phyloP scores from a whole-genome alignment of 2,797 vertebrate species.

The Clarias fuscus region DNA sequence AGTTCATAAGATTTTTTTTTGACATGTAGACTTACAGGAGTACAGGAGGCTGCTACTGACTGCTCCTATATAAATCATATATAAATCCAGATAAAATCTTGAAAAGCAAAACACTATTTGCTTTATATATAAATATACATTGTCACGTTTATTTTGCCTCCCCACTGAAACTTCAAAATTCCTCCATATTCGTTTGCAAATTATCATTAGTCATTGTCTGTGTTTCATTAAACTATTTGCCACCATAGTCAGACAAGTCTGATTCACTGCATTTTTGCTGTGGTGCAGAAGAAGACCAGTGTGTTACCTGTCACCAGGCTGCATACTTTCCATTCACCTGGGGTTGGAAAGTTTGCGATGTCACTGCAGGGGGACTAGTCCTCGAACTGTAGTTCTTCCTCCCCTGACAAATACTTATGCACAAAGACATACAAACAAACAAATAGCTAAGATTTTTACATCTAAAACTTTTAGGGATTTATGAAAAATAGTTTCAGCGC shows the following conservation, averaged over 20 bases:
- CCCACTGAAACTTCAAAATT: slow-evolving; percentile 16
- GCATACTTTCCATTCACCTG: slow-evolving; percentile 19
- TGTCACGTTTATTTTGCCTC: slow-evolving; percentile 21
- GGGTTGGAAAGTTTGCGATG: slow-evolving; percentile 30
- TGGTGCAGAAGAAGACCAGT: slow-evolving; percentile 33
- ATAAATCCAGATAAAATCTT: background rate
- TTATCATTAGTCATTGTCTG: slow-evolving; percentile 42
- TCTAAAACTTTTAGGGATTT: background rate
- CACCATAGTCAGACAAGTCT: slow-evolving; percentile 39
- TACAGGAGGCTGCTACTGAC: background rate
- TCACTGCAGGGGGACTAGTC: background rate
- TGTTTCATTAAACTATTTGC: slow-evolving; percentile 48
- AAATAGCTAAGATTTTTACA: background rate
- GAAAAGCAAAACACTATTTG: slow-evolving; percentile 26
- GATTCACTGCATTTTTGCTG: slow-evolving; percentile 41
- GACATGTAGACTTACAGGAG: background rate
- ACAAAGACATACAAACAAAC: background rate
- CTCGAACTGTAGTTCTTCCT: background rate
- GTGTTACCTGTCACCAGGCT: slow-evolving; percentile 6
- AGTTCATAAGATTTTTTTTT: slow-evolving; percentile 2
- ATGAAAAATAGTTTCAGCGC: background rate
- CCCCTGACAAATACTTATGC: background rate
- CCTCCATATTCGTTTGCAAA: slow-evolving; percentile 1
- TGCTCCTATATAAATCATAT: background rate
- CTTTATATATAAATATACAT: background rate